phyloP scores from a whole-genome alignment of 2,888 invertebrate species.

The Parnassius smintheus region DNA sequence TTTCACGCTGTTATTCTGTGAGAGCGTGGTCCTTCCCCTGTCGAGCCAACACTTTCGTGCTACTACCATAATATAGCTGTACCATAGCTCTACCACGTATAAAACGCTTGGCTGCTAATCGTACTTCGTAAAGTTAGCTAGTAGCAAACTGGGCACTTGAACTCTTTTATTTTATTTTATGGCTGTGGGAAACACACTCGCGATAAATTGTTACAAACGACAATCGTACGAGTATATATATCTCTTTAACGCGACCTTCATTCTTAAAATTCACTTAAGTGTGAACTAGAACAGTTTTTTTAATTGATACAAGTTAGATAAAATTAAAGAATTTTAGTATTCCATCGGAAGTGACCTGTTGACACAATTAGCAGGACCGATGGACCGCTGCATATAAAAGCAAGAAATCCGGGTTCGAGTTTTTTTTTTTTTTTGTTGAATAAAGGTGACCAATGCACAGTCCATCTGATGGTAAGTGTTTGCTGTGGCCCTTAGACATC shows the following conservation, averaged over 20 bases:
- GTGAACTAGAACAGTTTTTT: constrained; percentile 14
- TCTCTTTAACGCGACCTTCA: constrained; percentile 13
- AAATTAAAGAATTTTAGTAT: not conserved
- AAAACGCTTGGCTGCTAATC: too few relatives aligned
- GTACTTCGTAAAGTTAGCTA: too few relatives aligned
- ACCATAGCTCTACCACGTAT: too few relatives aligned
- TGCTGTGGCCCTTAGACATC: too few relatives aligned
- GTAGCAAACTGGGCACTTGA: too few relatives aligned
- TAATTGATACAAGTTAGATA: constrained; percentile 18
- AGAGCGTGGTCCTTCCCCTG: too few relatives aligned
- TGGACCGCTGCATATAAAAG: not conserved
- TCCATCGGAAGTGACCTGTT: constrained; percentile 8
- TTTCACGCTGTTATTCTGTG: too few relatives aligned
- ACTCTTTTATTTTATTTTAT: not conserved
- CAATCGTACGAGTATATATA: not conserved
- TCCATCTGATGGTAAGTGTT: too few relatives aligned
- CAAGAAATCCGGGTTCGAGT: constrained; percentile 3
- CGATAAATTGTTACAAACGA: not conserved
- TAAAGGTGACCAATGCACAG: too few relatives aligned
- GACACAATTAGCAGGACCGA: constrained; percentile 1
- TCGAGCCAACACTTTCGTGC: too few relatives aligned
- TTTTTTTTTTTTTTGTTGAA: too few relatives aligned
- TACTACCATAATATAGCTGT: too few relatives aligned
- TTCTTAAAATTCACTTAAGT: constrained; percentile 5
- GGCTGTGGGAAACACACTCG: not conserved